Base-by-base conservation (phyloP, 2,888 invertebrate genomes). In the Drosophila prolongata region DNA sequence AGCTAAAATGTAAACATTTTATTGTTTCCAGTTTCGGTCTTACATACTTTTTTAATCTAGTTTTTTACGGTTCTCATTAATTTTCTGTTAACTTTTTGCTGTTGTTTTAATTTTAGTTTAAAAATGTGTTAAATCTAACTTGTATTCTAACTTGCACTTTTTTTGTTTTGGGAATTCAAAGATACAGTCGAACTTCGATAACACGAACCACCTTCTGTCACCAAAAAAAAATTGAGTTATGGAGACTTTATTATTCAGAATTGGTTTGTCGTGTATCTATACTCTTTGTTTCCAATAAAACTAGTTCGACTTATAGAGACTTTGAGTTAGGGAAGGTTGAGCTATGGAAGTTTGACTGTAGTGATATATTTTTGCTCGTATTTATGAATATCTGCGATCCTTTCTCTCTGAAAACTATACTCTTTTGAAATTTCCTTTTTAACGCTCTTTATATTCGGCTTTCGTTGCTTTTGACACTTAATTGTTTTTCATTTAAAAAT, bases 51-150 rank as follows among this genome's bases (percentile, higher is more conserved):
- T 46, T 50, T 37, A 64, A 53, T 44, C 14, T 69, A 49, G 16
- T 16, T 49, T 49, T 80, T 77, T 88, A 89, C 83, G 75, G 90
- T 89, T 90, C 79, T 81, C 85, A 82, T 90, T 87, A 79, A 84
- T 90, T 89, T 80, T 78, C 77, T 89, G 87, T 89, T 90, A 90
- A 90, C 89, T 90, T 80, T 90, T 89, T 89, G 87, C 87, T 89
- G 84, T 56, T 69, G 52, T 46, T 47, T 44, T 52, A 55, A 56
- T 53, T 74, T 54, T 58, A 56, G 61, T 71, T 85, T 79, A 75
- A 89, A 89, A 89, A 86, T 75, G 58, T 52, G 44, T 75, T 66
- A 59, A 37, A 37, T 54, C 67, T 72, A 75, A 50, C 44, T 72
- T 46, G 46, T 74, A 61, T 60, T 59, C 53, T 47, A 70, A 46